Evolutionary conservation across 2,888 invertebrate species (phyloP), one percentile per base, ranked within the genome.

Genomic region (Neuroscelio doddi): DNA sequence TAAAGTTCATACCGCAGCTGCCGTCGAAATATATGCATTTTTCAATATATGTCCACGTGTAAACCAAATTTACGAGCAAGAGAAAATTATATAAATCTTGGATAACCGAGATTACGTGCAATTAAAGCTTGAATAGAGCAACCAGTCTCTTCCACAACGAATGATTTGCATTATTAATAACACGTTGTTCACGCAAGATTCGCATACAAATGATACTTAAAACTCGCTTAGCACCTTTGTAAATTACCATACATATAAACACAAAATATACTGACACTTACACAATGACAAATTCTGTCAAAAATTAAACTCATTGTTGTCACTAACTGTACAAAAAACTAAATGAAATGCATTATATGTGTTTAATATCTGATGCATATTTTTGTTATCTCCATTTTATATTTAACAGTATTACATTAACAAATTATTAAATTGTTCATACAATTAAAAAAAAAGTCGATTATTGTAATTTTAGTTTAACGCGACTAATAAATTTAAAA

Each of bases 121-220:
- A 69, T 64, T 63, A 69, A 63, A 69, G 56, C 50, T 55, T 64
- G 68, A 68, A 64, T 61, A 44, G 58, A 58, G 41, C 53, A 42
- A 44, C 47, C 38, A 42, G 64, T 49, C 56, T 50, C 46, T 62
- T 62, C 53, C 57, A 47, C 51, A 51, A 53, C 51, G 51, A 51
- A 44, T 16, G 47, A 49, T 58, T 61, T 64, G 44, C 62, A 58
- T 68, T 68, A 68, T 68, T 68, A 58, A 68, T 68, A 64, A 42
- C 56, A 46, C 53, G 57, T 61, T 55, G 52, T 50, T 45, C 44
- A 50, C 30, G 47, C 57, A 52, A 64, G 53, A 50, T 45, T 49
- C 49, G 56, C 57, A 64, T 64, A 64, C 50, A 49, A 64, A 68
- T 61, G 58, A 53, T 29, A 47, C 36, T 67, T 56, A 56, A 27